Evolutionary conservation across 2,888 invertebrate species (phyloP).

Genomic region (Cancer borealis): DNA sequence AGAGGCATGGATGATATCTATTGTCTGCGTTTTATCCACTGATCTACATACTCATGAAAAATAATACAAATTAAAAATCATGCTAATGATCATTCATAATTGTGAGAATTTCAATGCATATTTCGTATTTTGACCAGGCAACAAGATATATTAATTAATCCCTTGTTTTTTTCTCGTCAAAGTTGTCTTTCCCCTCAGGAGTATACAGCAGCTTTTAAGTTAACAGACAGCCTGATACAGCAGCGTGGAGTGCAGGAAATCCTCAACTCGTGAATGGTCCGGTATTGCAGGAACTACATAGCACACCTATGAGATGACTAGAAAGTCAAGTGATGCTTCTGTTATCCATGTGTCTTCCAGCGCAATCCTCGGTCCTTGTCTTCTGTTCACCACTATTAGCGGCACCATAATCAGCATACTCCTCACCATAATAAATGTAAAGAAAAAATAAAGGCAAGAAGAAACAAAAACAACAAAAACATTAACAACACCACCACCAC

Average conservation of each 20-base stretch:
- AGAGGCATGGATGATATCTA: neutral
- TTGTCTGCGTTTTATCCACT: neutral
- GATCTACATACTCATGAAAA: neutral
- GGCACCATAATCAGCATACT: no score
- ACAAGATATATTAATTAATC: neutral
- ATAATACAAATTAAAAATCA: neutral
- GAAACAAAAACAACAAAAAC: no score
- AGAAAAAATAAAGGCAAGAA: no score
- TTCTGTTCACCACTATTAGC: no score
- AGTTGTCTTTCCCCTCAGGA: neutral
- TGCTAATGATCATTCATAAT: constrained; percentile 13
- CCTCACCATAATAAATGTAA: no score
- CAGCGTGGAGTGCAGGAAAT: neutral
- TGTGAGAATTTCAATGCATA: neutral
- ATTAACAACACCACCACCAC: no score
- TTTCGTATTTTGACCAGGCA: neutral
- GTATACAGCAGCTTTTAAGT: neutral
- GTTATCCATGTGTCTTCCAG: no score
- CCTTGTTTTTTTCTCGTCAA: neutral
- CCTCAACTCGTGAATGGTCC: neutral
- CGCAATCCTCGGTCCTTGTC: no score
- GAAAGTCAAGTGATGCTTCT: no score
- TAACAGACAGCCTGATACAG: neutral
- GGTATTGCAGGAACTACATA: neutral
- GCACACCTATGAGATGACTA: neutral